Base-by-base conservation (phyloP, 2,113 vertebrate species). In the Apeltes quadracus region DNA sequence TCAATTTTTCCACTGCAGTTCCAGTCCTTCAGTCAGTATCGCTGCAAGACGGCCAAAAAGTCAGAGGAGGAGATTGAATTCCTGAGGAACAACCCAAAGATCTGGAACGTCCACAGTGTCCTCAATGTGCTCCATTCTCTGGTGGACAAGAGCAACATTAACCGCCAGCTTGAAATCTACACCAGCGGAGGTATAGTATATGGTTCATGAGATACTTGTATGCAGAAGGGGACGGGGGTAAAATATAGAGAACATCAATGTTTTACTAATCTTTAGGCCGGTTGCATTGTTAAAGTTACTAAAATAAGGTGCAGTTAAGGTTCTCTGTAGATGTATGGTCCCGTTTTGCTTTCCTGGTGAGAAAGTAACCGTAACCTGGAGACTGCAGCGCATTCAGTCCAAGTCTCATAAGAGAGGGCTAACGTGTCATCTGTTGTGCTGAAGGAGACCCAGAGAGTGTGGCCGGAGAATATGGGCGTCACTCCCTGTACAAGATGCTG, bases 141-240 rank as follows among this genome's bases (percentile, higher is more conserved):
- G 54, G 97, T 99, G 1, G 98, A 99, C 89, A 99, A 99, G 87
- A 99, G 97, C 90, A 99, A 99, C 92, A 99, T 99, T 78, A 99
- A 99, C 90, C 90, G 96, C 2, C 97, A 99, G 90, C 92, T 99
- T 27, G 98, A 99, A 85, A 95, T 99, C 46, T 99, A 99, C 84
- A 99, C 98, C 7, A 99, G 98, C 0, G 98, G 98, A 93, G 98
- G 98, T 98, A 95, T 61, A 25, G 46, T 10, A 25, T 0, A 34
- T 12, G 29, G 23, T 56, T 61, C 41, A 46, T 25, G 20, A 7
- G n/a, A 11, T 25, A 16, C 27, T 44, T 27, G 10, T 20, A 4
- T 2, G 7, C 14, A 13, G 27, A 16, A 12, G 11, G 1, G 20
- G 10, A 18, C 16, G 1, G n/a, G 44, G 13, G 11, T 50, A 27